Base-by-base conservation (phyloP, 1,140 invertebrate species). In the Diorhabda elongata region DNA sequence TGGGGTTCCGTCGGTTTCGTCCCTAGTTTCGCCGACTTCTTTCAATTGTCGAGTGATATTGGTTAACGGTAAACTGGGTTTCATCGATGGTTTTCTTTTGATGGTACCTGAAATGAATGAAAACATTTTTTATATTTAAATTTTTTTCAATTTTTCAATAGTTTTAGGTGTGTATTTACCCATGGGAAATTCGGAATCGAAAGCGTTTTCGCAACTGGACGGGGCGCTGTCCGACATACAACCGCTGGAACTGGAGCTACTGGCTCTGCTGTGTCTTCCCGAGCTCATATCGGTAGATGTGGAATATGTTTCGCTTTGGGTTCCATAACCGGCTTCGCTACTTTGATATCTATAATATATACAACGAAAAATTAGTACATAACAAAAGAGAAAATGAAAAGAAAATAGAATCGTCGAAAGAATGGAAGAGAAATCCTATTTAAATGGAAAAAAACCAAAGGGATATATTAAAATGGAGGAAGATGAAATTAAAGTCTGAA, bases 41-140 rank as follows among this genome's bases (percentile, higher is more conserved):
- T 93, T 93, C 61, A 94, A 81, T 73, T 93, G 92, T n/a, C 94
- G 84, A 1, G 94, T 96, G 76, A 94, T 96, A 67, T 91, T 92
- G 5, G 94, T 96, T 58, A 97, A 78, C 0, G 94, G 94, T n/a
- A 96, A 86, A 79, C 94, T 94, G 0, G 92, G 92, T 78, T 92
- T 93, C 89, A 93, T 92, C 5, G 91, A 92, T 0, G 93, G 93
- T 78, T 95, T 95, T 42, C 93, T 84, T 79, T 95, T 95, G 58
- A 95, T 96, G 43, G 93, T 96, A 11, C 87, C 87, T 88, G 61
- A 2, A 61, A 60, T n/a, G 43, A 8, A 56, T 61, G 42, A 58
- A 44, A 62, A 44, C 5, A 62, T 42, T 0, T n/a, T 11, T 59
- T 59, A 59, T 59, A 26, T 3, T 59, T 5, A 6, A 5, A 11